A percentile compares a stretch with the other conserved stretches of the same genome.
phyloP scores from a whole-genome alignment of 1,140 invertebrate genomes.

The Limonius californicus region DNA sequence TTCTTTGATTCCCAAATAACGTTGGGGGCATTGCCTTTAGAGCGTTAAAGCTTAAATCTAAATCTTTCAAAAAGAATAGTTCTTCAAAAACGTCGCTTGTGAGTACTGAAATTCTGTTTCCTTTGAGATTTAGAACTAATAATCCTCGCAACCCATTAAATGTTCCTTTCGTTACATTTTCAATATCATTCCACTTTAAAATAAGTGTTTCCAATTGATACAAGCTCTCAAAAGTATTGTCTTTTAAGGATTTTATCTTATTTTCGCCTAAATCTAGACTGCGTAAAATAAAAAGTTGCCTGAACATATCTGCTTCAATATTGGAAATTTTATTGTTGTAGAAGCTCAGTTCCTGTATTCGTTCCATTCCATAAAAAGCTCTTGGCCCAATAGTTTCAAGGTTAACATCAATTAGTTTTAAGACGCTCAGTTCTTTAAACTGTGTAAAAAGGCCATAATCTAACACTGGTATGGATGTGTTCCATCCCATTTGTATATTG shows the following conservation, averaged over 20 bases:
- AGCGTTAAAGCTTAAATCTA: background rate
- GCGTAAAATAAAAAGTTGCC: background rate
- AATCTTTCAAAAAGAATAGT: background rate
- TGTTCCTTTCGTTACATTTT: background rate
- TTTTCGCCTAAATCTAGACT: background rate
- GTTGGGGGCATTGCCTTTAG: background rate
- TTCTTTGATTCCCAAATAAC: background rate
- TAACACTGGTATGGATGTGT: background rate
- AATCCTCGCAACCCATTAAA: background rate
- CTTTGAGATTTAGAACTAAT: background rate
- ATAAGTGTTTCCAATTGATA: background rate
- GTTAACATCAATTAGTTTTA: background rate
- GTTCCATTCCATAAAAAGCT: background rate
- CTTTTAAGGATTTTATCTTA: background rate
- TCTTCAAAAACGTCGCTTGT: background rate
- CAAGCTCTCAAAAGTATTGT: background rate
- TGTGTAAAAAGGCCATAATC: background rate
- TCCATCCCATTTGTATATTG: conserved; percentile 3
- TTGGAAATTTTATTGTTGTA: background rate
- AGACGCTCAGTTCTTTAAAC: background rate
- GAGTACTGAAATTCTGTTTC: background rate
- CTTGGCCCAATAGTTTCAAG: background rate
- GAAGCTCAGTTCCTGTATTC: background rate
- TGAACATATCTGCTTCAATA: background rate
- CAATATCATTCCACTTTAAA: background rate